Evolutionary conservation across 1,140 invertebrate species (phyloP), one percentile per base, ranked within the genome.

Genomic region (Drosophila guanche): DNA sequence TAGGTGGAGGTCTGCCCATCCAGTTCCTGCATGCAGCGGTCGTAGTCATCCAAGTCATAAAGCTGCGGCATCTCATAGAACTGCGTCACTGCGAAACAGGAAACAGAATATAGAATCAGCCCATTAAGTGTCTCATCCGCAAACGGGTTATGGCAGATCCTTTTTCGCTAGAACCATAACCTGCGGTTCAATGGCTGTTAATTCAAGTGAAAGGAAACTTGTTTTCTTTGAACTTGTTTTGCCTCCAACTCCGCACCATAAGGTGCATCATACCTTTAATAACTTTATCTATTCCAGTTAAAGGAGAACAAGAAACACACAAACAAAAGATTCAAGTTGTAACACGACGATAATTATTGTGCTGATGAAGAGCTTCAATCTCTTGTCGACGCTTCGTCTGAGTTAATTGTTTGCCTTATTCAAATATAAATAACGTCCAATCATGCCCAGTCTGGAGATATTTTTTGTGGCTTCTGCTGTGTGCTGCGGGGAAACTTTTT

Each of bases 1-100:
- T 93, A 94, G 4, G 74, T 76, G 46, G 75, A 90, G 55, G n/a
- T 90, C 51, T 52, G 56, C 37, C 47, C 43, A 1, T 61, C 53
- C 3, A 80, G 78, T 40, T 91, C 79, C 54, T 89, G 80, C 6
- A 93, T 76, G 67, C 93, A 94, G 1, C 83, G 75, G 22, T 91
- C 88, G 53, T 92, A 93, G 65, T 93, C 91, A 61, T 94, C 93
- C 73, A 93, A 78, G 42, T 83, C 84, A 70, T 90, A 93, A 2
- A 94, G 68, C 5, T 88, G 76, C 8, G 93, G 93, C 92, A 94
- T 93, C 69, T 90, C 90, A 51, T 90, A 84, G 76, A 93, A 93
- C 61, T 93, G 91, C n/a, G 84, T 92, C 74, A 92, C 91, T 92
- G 91, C 91, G 16, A 59, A 62, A 12, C 27, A 5, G 40, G 33